phyloP scores from a whole-genome alignment of 2,797 vertebrate species.

The Thalassophryne amazonica region DNA sequence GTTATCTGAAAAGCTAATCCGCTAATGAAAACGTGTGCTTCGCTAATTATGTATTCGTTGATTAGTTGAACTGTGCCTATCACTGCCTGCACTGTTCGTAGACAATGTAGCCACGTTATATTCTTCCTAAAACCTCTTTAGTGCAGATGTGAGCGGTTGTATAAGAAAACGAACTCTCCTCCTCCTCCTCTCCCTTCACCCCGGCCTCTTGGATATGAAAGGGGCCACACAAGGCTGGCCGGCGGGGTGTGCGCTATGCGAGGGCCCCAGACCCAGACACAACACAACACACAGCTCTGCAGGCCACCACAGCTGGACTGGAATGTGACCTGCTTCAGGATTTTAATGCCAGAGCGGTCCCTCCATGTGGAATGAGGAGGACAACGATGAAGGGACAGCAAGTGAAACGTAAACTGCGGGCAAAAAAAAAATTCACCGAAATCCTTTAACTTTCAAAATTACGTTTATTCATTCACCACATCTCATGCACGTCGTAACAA shows the following conservation, averaged over 20 bases:
- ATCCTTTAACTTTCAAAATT: slow-evolving; percentile 41
- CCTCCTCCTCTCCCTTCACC: slow-evolving; percentile 39
- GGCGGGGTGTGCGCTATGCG: slow-evolving; percentile 72
- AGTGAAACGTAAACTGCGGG: slow-evolving; percentile 10
- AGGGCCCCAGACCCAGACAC: slow-evolving; percentile 83
- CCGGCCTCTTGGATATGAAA: slow-evolving; percentile 74
- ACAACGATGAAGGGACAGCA: slow-evolving; percentile 46
- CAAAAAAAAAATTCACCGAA: too few relatives aligned
- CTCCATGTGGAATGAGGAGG: slow-evolving; percentile 50
- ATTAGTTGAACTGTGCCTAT: too few relatives aligned
- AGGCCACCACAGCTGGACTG: slow-evolving; percentile 78
- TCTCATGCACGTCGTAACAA: slow-evolving; percentile 15
- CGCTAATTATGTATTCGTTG: too few relatives aligned
- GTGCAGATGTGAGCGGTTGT: slow-evolving; percentile 54
- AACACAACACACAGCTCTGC: slow-evolving; percentile 78
- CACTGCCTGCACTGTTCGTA: too few relatives aligned
- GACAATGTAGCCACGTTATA: too few relatives aligned
- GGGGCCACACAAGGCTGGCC: slow-evolving; percentile 61
- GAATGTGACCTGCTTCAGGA: slow-evolving; percentile 83
- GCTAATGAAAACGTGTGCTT: too few relatives aligned
- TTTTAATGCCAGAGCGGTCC: slow-evolving; percentile 62
- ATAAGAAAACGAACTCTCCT: slow-evolving; percentile 6
- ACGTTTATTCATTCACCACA: slow-evolving; percentile 55
- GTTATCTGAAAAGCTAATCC: too few relatives aligned
- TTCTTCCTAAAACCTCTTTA: slow-evolving; percentile 32